Base-by-base conservation (phyloP, 2,797 vertebrate species). In the Chrosomus eos region DNA sequence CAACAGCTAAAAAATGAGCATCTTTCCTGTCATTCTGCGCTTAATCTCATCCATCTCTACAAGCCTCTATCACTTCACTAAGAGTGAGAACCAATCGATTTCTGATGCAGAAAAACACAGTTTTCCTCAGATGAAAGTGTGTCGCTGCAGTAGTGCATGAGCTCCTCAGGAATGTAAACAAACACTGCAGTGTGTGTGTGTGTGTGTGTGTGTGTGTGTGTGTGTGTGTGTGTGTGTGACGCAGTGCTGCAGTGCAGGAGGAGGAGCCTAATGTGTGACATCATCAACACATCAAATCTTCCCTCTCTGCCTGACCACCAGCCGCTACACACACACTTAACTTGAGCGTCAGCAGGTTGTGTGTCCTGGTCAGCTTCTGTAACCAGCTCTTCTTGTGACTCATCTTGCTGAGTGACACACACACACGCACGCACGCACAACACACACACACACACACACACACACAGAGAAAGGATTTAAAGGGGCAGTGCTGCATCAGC, bases 181-280 rank as follows among this genome's bases (percentile, higher is more conserved):
- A 16, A 72, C 76, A 21, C 68, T 85, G 70, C 18, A 36, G 43
- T n/a, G n/a, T n/a, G n/a, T n/a, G n/a, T n/a, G n/a, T n/a, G n/a
- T n/a, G n/a, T n/a, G 45, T 38, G 64, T 48, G 72, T 16, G 53
- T 45, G 43, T 45, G 43, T 45, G 43, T 45, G 7, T 38, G 36
- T 38, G 36, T 38, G 40, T 38, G 40, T 43, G 40, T 11, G 3
- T 45, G 45, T 45, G 45, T 45, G 58, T 36, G 82, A 82, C 48
- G 72, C 73, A 78, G 74, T 70, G 64, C 62, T 77, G 82, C 62
- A 78, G 74, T 14, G 26, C 48, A 31, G 45, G 45, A 58, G 73
- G 62, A 71, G 62, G 45, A 58, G 82, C 23, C 71, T 48, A 43
- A 19, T 53, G 45, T 26, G 28, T 62, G 43, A 28, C 77, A 60